These are phyloP conservation scores for Anarsia innoxiella DNA, from an alignment of 2,888 invertebrate species.

Conservation along the genomic window DNA sequence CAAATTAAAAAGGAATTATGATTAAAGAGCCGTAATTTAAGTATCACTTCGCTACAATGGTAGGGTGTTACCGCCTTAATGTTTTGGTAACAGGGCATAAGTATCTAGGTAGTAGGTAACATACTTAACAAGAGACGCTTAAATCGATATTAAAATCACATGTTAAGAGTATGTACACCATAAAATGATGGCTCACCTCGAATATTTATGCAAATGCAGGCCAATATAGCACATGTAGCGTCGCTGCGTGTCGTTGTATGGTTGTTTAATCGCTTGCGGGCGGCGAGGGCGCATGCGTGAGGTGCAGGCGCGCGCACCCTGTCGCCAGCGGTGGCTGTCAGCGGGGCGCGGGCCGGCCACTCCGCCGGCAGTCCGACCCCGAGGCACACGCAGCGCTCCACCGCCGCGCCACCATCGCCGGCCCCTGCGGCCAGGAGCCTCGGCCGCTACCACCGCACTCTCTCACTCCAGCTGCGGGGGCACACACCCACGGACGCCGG, in stretches of 20 bases:
- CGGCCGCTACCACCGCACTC: slow-evolving; percentile 55
- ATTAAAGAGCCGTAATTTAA: too few species aligned
- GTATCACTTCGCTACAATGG: too few species aligned
- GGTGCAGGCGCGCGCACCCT: slow-evolving; percentile 53
- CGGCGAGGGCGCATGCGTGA: slow-evolving; percentile 50
- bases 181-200: slow-evolving; percentile 29
- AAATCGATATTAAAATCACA: neutral
- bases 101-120: too few species aligned
- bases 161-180: slow-evolving; percentile 7
- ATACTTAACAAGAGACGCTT: too few species aligned
- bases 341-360: slow-evolving; percentile 33
- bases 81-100: too few species aligned
- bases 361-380: slow-evolving; percentile 67
- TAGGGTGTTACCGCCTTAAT: too few species aligned
- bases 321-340: slow-evolving; percentile 54
- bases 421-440: slow-evolving; percentile 71
- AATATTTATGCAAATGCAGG: slow-evolving; percentile 29
- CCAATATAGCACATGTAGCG: slow-evolving; percentile 31
- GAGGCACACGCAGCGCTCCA: slow-evolving; percentile 60
- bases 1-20: too few species aligned
- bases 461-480: slow-evolving; percentile 39
- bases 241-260: slow-evolving; percentile 34
- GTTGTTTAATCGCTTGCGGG: slow-evolving; percentile 33
- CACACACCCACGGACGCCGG: slow-evolving; percentile 55
- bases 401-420: slow-evolving; percentile 66